phyloP scores from a whole-genome alignment of 2,113 vertebrate genomes.

The Cynoglossus semilaevis region DNA sequence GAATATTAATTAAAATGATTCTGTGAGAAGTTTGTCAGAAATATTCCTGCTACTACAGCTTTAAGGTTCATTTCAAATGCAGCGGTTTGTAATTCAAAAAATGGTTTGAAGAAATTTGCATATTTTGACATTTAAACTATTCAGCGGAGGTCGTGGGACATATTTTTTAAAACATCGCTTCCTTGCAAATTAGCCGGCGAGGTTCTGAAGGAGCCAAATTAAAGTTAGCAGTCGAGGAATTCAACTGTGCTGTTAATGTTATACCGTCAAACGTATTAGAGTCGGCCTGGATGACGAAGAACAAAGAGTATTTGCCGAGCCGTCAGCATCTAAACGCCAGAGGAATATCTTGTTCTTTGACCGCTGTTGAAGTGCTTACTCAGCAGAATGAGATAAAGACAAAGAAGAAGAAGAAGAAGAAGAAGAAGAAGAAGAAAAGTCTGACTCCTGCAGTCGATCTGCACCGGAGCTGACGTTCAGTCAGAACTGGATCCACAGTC shows the following conservation, averaged over 20 bases:
- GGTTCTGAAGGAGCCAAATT: conserved; percentile 31
- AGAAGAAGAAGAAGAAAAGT: conserved; percentile 3
- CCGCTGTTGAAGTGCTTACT: conserved; percentile 35
- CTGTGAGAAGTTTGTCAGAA: no score
- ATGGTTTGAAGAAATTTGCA: conserved; percentile 58
- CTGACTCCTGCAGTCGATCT: neutral
- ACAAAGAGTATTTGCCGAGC: conserved; percentile 48
- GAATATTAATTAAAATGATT: no score
- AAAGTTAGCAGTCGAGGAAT: conserved; percentile 27
- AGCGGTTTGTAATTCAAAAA: conserved; percentile 41
- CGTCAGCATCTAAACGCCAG: conserved; percentile 43
- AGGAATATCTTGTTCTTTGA: conserved; percentile 21
- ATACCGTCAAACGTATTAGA: conserved; percentile 54
- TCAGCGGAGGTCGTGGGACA: conserved; percentile 27
- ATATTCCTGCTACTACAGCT: neutral
- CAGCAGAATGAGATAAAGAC: conserved; percentile 16
- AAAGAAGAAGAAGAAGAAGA: neutral
- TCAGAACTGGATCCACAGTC: no score
- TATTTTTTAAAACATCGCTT: conserved; percentile 24
- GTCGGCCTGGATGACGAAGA: conserved; percentile 52
- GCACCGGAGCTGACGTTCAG: no score
- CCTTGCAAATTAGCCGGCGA: conserved; percentile 36
- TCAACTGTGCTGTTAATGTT: conserved; percentile 52
- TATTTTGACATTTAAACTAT: conserved; percentile 67
- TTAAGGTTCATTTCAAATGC: conserved; percentile 32